Evolutionary conservation across 1,140 invertebrate species (phyloP).

Genomic region (Drosophila triauraria): DNA sequence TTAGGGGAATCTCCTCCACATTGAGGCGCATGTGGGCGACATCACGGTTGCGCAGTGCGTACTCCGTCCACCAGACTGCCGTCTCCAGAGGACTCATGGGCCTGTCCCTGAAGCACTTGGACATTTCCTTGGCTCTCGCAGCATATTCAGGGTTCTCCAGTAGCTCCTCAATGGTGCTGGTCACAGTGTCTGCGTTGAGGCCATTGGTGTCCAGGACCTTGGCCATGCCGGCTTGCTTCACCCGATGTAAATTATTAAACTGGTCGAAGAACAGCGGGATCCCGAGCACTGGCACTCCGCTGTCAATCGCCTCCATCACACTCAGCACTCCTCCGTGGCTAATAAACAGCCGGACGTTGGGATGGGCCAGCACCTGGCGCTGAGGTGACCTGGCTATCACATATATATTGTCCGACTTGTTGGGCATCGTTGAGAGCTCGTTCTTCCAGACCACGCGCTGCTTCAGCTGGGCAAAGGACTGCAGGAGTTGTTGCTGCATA

Average conservation of each 20-base stretch:
- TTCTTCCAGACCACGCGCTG: conserved; percentile 86
- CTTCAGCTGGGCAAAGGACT: conserved; percentile 38
- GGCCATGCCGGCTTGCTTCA: conserved; percentile 86
- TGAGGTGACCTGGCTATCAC: conserved; percentile 86
- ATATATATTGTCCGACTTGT: conserved; percentile 87
- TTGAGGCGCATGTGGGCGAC: conserved; percentile 83
- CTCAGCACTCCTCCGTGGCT: conserved; percentile 48
- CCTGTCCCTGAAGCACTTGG: conserved; percentile 86
- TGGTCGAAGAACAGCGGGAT: conserved; percentile 54
- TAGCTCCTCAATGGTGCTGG: conserved; percentile 14
- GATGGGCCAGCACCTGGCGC: conserved; percentile 84
- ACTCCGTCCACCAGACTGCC: conserved; percentile 88
- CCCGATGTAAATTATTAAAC: conserved; percentile 42
- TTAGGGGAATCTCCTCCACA: conserved; percentile 40
- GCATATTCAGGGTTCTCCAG: conserved; percentile 30
- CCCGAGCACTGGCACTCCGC: conserved; percentile 44
- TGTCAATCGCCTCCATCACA: conserved; percentile 32
- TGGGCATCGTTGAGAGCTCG: conserved; percentile 67
- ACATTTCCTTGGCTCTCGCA: conserved; percentile 70
- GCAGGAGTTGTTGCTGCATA: conserved; percentile 69
- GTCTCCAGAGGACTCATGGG: conserved; percentile 86
- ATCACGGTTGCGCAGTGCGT: conserved; percentile 81
- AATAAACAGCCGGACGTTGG: conserved; percentile 47
- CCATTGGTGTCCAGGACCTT: conserved; percentile 40
- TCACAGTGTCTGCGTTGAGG: conserved; percentile 12